Evolutionary conservation across 2,888 invertebrate genomes (phyloP), one percentile per base, ranked within the genome.

Genomic region (Troides aeacus): DNA sequence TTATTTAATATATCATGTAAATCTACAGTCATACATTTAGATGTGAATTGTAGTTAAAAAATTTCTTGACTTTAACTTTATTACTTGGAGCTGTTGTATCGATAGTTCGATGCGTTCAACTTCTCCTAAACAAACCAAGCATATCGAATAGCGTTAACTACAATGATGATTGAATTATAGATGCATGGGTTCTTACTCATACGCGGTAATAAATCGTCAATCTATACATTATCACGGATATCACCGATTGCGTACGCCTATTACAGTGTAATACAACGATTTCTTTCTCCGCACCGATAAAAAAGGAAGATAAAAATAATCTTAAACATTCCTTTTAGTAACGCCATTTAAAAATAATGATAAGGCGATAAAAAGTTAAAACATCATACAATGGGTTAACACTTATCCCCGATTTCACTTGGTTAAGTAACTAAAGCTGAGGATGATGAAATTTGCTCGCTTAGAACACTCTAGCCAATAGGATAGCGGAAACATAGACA

Each of bases 201-300:
- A n/a, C 57, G 30, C 21, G 46, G 15, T 59, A 62, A 66, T 66
- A 62, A 66, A 70, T 62, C 30, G 58, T 39, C 66, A 50, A 58
- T 66, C 59, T 58, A 61, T 53, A 36, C 58, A 24, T 70, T 53
- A 62, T 69, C 65, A 69, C 57, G 69, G 58, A 46, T 65, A 58
- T 65, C 57, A 24, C 1, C 23, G 57, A 68, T 58, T 46, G 50
- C 62, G 57, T 59, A 66, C 57, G 69, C 62, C 58, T 60, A 66
- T 69, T 62, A 58, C n/a, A 50, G 4, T 57, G 23, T 62, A 62
- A 69, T 69, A 42, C 42, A 23, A 65, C 61, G 18, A 30, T 57
- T 66, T 62, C 5, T 62, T 56, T 50, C 18, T 53, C 46, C 50
- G 17, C 53, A 15, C 30, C 65, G 15, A 21, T 61, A 6, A 57